These are phyloP conservation scores for Schlechtendalia chinensis DNA, from an alignment of 1,140 invertebrate genomes.

Conservation along the genomic window DNA sequence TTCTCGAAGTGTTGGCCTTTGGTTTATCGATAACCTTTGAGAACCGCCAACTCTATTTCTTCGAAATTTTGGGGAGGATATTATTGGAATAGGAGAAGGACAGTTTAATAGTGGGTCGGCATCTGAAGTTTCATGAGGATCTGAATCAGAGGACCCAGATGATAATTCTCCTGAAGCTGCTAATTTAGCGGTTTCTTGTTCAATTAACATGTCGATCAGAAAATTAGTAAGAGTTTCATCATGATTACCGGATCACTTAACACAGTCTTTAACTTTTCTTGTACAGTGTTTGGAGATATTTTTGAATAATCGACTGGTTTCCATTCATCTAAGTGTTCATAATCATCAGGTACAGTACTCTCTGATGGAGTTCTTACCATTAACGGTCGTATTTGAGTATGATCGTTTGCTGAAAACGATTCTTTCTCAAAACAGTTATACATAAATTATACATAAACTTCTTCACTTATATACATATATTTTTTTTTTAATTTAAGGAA, in stretches of 20 bases:
- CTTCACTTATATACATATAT: conserved; percentile 1
- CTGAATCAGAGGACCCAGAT: conserved; percentile 42
- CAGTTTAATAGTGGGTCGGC: not conserved
- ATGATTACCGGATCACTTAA: conserved; percentile 40
- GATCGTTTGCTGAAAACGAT: conserved; percentile 42
- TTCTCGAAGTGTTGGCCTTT: conserved; percentile 52
- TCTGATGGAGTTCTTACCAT: conserved; percentile 49
- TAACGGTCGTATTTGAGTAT: conserved; percentile 21
- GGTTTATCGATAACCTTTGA: conserved; percentile 52
- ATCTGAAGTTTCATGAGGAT: conserved; percentile 22
- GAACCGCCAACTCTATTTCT: conserved; percentile 52
- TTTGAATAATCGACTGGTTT: conserved; percentile 34
- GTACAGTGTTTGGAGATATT: conserved; percentile 42
- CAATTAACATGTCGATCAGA: conserved; percentile 53
- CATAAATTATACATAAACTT: conserved; percentile 5
- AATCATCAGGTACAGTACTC: conserved; percentile 35
- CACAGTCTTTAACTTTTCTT: conserved; percentile 46
- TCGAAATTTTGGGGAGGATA: conserved; percentile 46
- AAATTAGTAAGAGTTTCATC: conserved; percentile 52
- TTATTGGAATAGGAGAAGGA: conserved; percentile 19
- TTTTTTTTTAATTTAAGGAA: conserved; percentile 11
- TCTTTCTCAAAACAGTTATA: conserved; percentile 5
- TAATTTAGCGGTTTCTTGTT: conserved; percentile 52
- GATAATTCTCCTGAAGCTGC: conserved; percentile 47
- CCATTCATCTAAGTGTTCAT: conserved; percentile 45